A percentile compares a stretch with the other conserved stretches of the same genome.
Evolutionary conservation across 2,797 vertebrate genomes (phyloP).

Genomic region (Lindbergichthys nudifrons): DNA sequence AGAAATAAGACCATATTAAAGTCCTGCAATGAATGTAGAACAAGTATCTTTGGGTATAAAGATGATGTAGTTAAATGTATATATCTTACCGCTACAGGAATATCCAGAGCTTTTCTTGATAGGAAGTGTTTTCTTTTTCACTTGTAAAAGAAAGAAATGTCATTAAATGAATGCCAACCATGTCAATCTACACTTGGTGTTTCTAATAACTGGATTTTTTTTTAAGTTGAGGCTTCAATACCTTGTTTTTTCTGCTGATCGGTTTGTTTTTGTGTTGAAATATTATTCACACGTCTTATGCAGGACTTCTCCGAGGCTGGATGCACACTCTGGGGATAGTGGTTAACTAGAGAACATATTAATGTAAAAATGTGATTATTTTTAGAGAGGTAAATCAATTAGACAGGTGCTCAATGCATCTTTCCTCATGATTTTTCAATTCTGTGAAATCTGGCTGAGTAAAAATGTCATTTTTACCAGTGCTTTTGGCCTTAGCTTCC

Average conservation of each 20-base stretch:
- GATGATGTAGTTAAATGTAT: not conserved
- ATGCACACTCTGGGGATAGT: not conserved
- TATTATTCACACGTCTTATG: conserved; percentile 34
- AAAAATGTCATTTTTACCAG: conserved; percentile 46
- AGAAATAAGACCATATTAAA: conserved; percentile 12
- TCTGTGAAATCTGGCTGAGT: not conserved
- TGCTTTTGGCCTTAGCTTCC: conserved; percentile 35
- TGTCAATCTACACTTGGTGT: not conserved
- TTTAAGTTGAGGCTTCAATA: conserved; percentile 42
- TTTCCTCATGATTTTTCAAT: not conserved
- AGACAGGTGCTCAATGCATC: not conserved
- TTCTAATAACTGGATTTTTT: not conserved
- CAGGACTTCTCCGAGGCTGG: not conserved
- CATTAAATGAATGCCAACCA: conserved; percentile 1
- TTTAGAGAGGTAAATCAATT: not conserved
- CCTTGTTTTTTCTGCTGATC: conserved; percentile 59
- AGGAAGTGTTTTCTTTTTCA: conserved; percentile 39
- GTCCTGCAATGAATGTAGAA: not conserved
- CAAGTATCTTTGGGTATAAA: not conserved
- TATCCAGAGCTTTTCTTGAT: conserved; percentile 38
- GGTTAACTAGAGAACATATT: conserved; percentile 18
- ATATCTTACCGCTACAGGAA: conserved; percentile 65
- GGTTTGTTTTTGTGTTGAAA: conserved; percentile 32
- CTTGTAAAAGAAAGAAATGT: conserved; percentile 40
- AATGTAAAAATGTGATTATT: not conserved